phyloP scores from a whole-genome alignment of 2,113 vertebrate species.

The Microcebus lehilahytsara region DNA sequence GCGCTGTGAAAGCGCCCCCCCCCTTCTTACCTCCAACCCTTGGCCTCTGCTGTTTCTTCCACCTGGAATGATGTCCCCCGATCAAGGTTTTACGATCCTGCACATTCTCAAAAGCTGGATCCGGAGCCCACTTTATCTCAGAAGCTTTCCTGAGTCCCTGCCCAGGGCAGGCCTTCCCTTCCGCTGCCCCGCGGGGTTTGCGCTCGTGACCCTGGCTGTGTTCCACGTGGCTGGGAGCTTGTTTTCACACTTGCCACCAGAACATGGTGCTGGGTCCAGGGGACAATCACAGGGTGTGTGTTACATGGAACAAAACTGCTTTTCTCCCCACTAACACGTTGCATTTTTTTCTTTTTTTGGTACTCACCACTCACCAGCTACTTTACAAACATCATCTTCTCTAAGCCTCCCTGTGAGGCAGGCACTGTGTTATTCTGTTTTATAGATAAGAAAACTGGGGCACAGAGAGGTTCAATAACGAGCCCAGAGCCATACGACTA shows the following conservation, averaged over 20 bases:
- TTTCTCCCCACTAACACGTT: background rate
- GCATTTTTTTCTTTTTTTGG: background rate
- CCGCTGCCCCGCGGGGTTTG: background rate
- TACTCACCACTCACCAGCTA: background rate
- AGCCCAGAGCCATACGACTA: background rate
- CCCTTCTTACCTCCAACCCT: no score
- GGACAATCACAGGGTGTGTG: background rate
- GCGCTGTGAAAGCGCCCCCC: background rate
- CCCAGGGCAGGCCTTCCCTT: background rate
- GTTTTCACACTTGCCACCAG: background rate
- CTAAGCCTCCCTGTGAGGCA: background rate
- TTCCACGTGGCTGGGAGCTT: background rate
- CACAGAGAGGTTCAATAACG: background rate
- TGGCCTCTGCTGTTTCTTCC: background rate
- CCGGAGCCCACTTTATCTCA: background rate
- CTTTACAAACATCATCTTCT: background rate
- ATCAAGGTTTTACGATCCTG: background rate
- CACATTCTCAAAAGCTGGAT: background rate
- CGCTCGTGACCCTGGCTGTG: background rate
- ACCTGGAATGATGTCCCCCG: background rate
- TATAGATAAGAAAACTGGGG: background rate
- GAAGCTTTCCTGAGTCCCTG: background rate
- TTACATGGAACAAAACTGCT: background rate
- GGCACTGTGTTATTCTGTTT: background rate
- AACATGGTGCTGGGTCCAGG: background rate